These are phyloP conservation scores for Simalia tracyae DNA, from an alignment of 2,797 vertebrate species.

Conservation along the genomic window DNA sequence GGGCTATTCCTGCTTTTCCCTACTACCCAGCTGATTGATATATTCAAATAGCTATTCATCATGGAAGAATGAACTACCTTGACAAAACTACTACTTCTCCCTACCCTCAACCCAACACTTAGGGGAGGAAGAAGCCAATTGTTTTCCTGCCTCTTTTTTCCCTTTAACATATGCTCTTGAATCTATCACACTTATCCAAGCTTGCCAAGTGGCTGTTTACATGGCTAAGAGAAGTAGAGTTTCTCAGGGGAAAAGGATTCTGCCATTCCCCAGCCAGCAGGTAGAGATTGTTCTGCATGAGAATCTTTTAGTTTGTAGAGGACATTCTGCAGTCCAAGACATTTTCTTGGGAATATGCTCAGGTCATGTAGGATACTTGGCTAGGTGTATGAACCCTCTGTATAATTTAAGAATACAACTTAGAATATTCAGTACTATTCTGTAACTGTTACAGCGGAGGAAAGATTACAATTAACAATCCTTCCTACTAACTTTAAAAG, in stretches of 20 bases:
- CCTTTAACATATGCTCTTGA: neutral
- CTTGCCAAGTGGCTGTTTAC: neutral
- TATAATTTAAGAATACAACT: neutral
- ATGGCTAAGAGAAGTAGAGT: neutral
- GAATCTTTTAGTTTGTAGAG: neutral
- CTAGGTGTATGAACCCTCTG: neutral
- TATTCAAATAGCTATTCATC: neutral
- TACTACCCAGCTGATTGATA: neutral
- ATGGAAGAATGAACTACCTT: neutral
- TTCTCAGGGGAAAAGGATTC: neutral
- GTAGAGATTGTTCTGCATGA: neutral
- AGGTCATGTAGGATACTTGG: neutral
- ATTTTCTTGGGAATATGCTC: neutral
- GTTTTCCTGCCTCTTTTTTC: neutral
- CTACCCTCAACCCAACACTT: neutral
- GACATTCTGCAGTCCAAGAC: neutral
- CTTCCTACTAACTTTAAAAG: neutral
- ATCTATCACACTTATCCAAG: neutral
- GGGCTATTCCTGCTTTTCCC: neutral
- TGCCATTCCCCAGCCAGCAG: neutral
- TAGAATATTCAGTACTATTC: neutral
- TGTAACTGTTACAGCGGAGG: neutral
- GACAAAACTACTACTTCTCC: neutral
- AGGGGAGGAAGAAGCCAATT: neutral
- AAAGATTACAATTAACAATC: neutral